Evolutionary conservation across 2,797 vertebrate genomes (phyloP).

Genomic region (Podarcis lilfordi): DNA sequence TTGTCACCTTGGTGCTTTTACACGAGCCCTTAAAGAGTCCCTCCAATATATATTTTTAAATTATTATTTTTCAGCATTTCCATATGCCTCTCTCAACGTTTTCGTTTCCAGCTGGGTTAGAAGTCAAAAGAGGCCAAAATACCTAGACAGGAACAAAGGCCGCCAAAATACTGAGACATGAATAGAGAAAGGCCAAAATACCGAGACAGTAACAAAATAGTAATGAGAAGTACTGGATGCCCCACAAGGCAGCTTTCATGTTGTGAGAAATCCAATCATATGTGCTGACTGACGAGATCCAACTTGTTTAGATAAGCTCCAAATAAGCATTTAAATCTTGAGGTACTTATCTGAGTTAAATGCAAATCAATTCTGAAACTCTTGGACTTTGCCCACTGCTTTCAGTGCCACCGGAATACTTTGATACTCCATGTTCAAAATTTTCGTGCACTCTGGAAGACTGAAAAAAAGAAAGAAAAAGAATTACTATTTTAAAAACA

Average conservation of each 20-base stretch:
- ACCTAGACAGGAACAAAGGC: constrained; percentile 67
- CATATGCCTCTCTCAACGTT: constrained; percentile 43
- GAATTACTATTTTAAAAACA: constrained; percentile 5
- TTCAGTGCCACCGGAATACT: constrained; percentile 25
- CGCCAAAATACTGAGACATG: constrained; percentile 68
- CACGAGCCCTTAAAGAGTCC: constrained; percentile 29
- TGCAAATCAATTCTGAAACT: constrained; percentile 10
- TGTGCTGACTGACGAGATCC: constrained; percentile 43
- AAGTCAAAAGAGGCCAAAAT: constrained; percentile 68
- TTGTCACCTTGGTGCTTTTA: constrained; percentile 20
- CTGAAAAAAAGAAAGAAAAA: neutral
- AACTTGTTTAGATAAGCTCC: constrained; percentile 57
- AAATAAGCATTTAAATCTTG: constrained; percentile 55
- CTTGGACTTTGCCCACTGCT: constrained; percentile 25
- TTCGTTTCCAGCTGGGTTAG: constrained; percentile 59
- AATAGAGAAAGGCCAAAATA: constrained; percentile 64
- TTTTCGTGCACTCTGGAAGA: neutral
- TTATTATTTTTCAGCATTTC: constrained; percentile 51
- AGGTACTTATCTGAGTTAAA: constrained; percentile 50
- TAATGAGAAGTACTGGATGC: constrained; percentile 65
- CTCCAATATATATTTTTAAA: constrained; percentile 33
- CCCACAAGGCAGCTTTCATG: constrained; percentile 53
- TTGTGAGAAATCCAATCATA: constrained; percentile 52
- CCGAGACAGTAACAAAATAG: constrained; percentile 47
- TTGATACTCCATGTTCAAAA: constrained; percentile 14